A percentile compares a stretch with the other conserved stretches of the same genome.
phyloP scores from a whole-genome alignment of 2,888 invertebrate species.

The Leptinotarsa juncta region DNA sequence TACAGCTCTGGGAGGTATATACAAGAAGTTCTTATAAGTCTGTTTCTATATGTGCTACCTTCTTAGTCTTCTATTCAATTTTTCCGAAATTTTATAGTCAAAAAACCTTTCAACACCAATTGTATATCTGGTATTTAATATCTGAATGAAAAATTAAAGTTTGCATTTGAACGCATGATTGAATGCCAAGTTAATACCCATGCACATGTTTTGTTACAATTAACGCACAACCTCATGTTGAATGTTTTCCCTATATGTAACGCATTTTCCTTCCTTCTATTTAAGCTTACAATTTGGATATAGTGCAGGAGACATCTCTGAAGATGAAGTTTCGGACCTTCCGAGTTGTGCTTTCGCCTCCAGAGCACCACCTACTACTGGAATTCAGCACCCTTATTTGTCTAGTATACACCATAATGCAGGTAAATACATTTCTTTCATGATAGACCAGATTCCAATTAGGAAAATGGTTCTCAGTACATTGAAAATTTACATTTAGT shows the following conservation, averaged over 20 bases:
- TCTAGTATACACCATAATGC: constrained; percentile 61
- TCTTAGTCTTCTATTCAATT: no score
- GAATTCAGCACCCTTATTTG: constrained; percentile 62
- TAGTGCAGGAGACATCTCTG: constrained; percentile 68
- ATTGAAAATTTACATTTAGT: no score
- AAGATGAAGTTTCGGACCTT: constrained; percentile 77
- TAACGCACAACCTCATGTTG: constrained; percentile 32
- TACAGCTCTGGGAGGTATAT: no score
- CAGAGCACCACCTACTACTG: constrained; percentile 62
- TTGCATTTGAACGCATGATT: not conserved
- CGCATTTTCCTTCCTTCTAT: constrained; percentile 45
- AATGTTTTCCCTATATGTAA: constrained; percentile 48
- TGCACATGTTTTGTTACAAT: constrained; percentile 18
- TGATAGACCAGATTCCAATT: not conserved
- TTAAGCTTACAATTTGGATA: constrained; percentile 64
- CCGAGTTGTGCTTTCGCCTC: constrained; percentile 86
- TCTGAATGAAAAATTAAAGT: not conserved
- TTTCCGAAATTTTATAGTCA: no score
- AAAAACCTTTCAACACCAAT: no score
- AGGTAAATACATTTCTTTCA: constrained; percentile 50
- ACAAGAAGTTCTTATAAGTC: no score
- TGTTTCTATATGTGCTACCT: no score
- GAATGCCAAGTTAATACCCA: constrained; percentile 16
- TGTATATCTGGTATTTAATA: not conserved
- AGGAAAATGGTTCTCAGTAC: not conserved